A percentile compares a stretch with the other conserved stretches of the same genome.
Conservation (phyloP, 2,888 invertebrate genomes). For the Erynnis tages region DNA sequence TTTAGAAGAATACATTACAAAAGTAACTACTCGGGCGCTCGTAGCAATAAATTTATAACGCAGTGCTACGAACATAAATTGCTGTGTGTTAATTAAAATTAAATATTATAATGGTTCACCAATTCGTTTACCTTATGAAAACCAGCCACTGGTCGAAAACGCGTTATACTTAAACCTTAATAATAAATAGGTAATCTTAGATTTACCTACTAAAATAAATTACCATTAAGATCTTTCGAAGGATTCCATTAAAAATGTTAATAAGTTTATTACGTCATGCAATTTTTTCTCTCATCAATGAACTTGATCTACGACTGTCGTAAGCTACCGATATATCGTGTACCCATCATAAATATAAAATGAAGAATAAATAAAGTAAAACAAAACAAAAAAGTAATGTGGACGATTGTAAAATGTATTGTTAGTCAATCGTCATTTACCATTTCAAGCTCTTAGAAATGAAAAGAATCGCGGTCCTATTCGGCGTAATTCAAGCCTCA, state of each 20-base stretch:
- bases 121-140: constrained; percentile 58
- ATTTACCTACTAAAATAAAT: constrained; percentile 70
- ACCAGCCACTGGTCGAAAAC: constrained; percentile 56
- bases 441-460: constrained; percentile 43
- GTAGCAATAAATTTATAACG: constrained; percentile 48
- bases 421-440: constrained; percentile 43
- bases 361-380: neutral
- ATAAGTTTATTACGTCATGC: neutral
- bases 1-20: constrained; percentile 55
- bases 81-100: constrained; percentile 73
- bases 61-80: constrained; percentile 51
- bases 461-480: constrained; percentile 56
- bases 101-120: constrained; percentile 62
- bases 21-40: constrained; percentile 47
- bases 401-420: constrained; percentile 38
- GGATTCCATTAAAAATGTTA: neutral
- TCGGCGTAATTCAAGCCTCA: constrained; percentile 53
- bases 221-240: constrained; percentile 45
- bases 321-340: neutral
- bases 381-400: constrained; percentile 12
- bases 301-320: neutral
- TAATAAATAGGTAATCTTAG: constrained; percentile 70
- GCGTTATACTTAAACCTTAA: constrained; percentile 56
- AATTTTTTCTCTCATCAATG: neutral
- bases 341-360: neutral